phyloP scores from a whole-genome alignment of 37 sponge, comb jelly and placozoan genomes.

The Spongilla lacustris region DNA sequence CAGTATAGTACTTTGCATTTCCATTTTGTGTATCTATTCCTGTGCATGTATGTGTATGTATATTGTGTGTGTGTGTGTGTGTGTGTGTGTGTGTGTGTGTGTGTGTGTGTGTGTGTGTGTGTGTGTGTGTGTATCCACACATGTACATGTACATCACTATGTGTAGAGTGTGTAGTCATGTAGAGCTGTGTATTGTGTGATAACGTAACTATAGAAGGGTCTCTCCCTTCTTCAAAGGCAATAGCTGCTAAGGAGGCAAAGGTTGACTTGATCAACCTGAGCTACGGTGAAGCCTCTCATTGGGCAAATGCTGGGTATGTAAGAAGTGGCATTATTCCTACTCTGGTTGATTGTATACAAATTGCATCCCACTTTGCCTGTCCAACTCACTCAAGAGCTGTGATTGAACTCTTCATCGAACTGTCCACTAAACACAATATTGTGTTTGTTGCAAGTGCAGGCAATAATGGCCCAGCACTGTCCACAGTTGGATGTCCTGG shows the following conservation, averaged over 20 bases:
- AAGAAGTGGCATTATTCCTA: neutral
- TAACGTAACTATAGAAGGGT: neutral
- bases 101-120: neutral
- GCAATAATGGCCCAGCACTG: constrained; percentile 94
- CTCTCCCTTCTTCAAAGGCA: constrained; percentile 35
- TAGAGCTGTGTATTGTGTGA: neutral
- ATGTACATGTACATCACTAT: neutral
- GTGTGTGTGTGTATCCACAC: neutral
- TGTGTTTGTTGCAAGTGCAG: constrained; percentile 93
- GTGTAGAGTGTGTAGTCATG: neutral
- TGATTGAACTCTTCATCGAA: constrained; percentile 67
- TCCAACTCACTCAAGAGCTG: constrained; percentile 37
- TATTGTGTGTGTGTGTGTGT: neutral
- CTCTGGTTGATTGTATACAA: neutral
- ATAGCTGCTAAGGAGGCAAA: constrained; percentile 55
- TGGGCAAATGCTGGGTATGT: constrained; percentile 83
- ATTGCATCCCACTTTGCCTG: neutral
- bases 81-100: too few relatives aligned
- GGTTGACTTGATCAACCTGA: constrained; percentile 90
- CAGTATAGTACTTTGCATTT: neutral
- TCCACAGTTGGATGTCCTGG: constrained; percentile 95
- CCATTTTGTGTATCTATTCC: neutral
- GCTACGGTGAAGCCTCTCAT: constrained; percentile 93
- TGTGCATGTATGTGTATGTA: neutral
- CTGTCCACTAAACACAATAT: constrained; percentile 77